phyloP scores from a whole-genome alignment of 1,140 invertebrate species.

The Brachionus manjavacas region DNA sequence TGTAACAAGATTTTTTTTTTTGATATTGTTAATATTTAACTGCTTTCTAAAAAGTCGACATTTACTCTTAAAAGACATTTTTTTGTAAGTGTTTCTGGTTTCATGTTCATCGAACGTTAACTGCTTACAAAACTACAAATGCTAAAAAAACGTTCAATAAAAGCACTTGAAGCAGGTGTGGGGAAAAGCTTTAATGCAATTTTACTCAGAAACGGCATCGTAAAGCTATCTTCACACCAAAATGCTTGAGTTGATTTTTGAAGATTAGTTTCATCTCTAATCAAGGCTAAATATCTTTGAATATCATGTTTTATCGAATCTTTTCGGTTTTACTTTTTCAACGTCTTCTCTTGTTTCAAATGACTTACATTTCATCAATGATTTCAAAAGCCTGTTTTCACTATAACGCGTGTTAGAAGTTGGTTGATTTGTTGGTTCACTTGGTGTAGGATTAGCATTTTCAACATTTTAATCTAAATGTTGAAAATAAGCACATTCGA shows the following conservation, averaged over 20 bases:
- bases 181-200: background rate
- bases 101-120: background rate
- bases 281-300: too few relatives aligned
- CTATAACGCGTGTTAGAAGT: background rate
- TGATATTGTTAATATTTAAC: too few relatives aligned
- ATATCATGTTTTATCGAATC: too few relatives aligned
- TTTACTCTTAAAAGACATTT: background rate
- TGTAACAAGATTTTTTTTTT: too few relatives aligned
- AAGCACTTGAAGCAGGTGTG: background rate
- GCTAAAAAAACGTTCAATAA: conserved; percentile 8
- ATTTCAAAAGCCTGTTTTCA: background rate
- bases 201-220: too few relatives aligned
- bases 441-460: background rate
- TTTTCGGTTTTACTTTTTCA: too few relatives aligned
- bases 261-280: too few relatives aligned
- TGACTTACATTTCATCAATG: background rate
- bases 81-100: background rate
- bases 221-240: too few relatives aligned
- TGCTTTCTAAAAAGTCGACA: background rate
- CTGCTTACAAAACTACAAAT: background rate
- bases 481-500: background rate
- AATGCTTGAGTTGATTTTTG: too few relatives aligned
- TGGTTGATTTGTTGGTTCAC: background rate
- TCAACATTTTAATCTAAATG: background rate
- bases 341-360: too few relatives aligned